Evolutionary conservation across 2,113 vertebrate genomes (phyloP).

Genomic region (Pachyramphus minor): DNA sequence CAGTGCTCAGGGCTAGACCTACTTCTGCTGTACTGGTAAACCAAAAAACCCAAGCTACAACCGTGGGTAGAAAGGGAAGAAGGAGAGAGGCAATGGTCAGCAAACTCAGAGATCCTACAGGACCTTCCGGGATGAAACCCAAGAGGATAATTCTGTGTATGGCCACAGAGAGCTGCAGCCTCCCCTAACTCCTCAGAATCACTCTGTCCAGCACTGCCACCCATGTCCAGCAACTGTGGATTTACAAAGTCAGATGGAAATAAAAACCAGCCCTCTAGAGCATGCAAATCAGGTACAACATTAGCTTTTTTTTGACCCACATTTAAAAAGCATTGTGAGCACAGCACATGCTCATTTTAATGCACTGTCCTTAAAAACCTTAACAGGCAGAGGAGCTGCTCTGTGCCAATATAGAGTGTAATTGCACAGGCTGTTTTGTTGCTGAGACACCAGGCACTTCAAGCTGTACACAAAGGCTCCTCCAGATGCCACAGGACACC

Average conservation of each 20-base stretch:
- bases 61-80: not conserved
- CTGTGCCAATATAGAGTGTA: fast-evolving
- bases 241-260: not conserved
- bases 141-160: not conserved
- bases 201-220: not conserved
- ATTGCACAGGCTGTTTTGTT: not conserved
- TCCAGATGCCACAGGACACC: not conserved
- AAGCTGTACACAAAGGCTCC: not conserved
- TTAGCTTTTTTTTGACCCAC: not conserved
- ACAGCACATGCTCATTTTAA: not conserved
- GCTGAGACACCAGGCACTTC: not conserved
- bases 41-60: not conserved
- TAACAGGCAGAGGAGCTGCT: not conserved
- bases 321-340: not conserved
- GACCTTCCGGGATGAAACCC: not conserved
- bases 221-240: not conserved
- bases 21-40: not conserved
- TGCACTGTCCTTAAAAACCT: not conserved
- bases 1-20: not conserved
- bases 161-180: not conserved
- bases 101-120: not conserved
- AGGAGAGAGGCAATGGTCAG: not conserved
- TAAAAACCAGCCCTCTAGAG: not conserved
- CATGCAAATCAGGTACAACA: not conserved
- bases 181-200: not conserved